phyloP scores from a whole-genome alignment of 2,888 invertebrate species.

The Drosophila setosimentum region DNA sequence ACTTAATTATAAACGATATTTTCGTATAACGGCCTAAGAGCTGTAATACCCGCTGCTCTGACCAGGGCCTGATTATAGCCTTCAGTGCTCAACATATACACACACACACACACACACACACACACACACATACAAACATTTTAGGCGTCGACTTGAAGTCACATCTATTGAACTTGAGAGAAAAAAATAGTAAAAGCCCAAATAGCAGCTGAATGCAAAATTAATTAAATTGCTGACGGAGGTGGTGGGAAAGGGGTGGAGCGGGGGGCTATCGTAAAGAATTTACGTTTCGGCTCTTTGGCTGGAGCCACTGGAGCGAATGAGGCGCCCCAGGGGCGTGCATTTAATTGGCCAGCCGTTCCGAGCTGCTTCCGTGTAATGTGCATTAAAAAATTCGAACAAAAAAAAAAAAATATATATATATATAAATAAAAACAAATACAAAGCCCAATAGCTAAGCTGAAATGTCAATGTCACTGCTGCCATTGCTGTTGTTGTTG shows the following conservation, averaged over 20 bases:
- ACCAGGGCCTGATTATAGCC: conserved; percentile 6
- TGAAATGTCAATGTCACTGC: conserved; percentile 75
- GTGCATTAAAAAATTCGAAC: conserved; percentile 50
- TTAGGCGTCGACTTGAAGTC: conserved; percentile 29
- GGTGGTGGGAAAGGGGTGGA: neutral
- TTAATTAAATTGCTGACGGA: conserved; percentile 46
- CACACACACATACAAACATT: conserved; percentile 5
- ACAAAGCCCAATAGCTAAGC: conserved; percentile 58
- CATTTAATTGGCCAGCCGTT: conserved; percentile 52
- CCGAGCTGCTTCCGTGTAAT: conserved; percentile 57
- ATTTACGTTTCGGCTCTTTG: conserved; percentile 25
- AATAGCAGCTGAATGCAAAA: conserved; percentile 39
- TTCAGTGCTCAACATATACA: conserved; percentile 29
- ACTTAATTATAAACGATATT: conserved; percentile 61
- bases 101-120: conserved; percentile 4
- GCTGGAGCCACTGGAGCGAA: conserved; percentile 43
- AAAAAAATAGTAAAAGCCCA: neutral
- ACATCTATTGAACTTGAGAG: conserved; percentile 43
- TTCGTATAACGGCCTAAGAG: conserved; percentile 13
- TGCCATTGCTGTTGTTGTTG: conserved; percentile 22
- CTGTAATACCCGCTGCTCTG: conserved; percentile 4
- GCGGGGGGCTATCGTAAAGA: neutral
- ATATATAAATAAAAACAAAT: conserved; percentile 30
- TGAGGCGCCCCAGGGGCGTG: conserved; percentile 48
- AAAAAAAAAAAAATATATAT: conserved; percentile 12